phyloP scores from a whole-genome alignment of 1,140 invertebrate species.

The roundworm (Caenorhabditis elegans) region DNA sequence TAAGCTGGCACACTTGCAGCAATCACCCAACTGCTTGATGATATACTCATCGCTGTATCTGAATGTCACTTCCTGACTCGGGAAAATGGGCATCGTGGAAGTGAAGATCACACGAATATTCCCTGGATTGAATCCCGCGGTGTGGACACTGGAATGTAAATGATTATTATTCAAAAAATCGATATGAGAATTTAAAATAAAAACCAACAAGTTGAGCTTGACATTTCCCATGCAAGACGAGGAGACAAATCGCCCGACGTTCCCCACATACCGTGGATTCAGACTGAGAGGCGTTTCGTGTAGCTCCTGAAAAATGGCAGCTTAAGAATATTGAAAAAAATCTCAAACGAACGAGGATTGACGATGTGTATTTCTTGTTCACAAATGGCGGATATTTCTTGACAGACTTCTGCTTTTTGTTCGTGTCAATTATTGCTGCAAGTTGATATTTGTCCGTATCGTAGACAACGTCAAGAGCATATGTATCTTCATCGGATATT shows the following conservation, averaged over 20 bases:
- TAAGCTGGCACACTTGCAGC: not conserved
- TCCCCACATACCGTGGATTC: not conserved
- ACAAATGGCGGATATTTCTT: too few relatives aligned
- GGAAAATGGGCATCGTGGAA: not conserved
- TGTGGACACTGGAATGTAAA: not conserved
- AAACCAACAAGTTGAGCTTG: not conserved
- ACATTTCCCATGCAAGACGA: not conserved
- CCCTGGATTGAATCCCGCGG: not conserved
- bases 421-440: not conserved
- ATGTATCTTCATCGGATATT: not conserved
- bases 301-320: not conserved
- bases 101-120: not conserved
- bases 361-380: too few relatives aligned
- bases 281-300: not conserved
- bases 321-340: too few relatives aligned
- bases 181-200: too few relatives aligned
- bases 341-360: too few relatives aligned
- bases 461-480: not conserved
- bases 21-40: not conserved
- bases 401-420: not conserved
- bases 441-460: not conserved
- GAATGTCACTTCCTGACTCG: not conserved
- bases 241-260: not conserved
- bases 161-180: too few relatives aligned
- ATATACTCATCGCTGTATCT: not conserved